Evolutionary conservation across 2,113 vertebrate genomes (phyloP).

Genomic region (Leptodactylus fuscus): DNA sequence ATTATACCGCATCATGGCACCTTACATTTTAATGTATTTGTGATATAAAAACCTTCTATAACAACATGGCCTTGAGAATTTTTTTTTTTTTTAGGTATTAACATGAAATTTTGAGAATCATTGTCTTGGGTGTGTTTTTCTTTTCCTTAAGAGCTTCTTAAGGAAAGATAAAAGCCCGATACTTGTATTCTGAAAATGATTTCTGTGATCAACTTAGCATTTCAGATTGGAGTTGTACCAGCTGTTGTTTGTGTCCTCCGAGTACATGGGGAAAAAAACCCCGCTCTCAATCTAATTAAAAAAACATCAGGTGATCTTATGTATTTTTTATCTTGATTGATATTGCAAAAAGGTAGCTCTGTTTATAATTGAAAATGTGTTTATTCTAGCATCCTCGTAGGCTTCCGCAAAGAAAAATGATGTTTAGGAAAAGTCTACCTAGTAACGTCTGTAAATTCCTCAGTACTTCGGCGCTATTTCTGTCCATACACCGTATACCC

Average conservation of each 20-base stretch:
- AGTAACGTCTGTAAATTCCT: not conserved
- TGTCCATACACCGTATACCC: not conserved
- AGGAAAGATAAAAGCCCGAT: not conserved
- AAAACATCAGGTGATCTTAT: slow-evolving; percentile 39
- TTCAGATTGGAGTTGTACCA: slow-evolving; percentile 28
- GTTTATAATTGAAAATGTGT: slow-evolving; percentile 23
- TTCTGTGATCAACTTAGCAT: slow-evolving; percentile 42
- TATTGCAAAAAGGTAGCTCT: not conserved
- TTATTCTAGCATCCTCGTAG: slow-evolving; percentile 11
- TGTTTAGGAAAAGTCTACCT: not conserved
- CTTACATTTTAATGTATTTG: no score
- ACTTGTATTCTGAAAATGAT: not conserved
- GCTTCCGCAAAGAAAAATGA: not conserved
- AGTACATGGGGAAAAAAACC: not conserved
- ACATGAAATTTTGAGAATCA: no score
- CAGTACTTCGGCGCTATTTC: not conserved
- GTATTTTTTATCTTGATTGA: slow-evolving; percentile 41
- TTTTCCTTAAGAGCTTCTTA: no score
- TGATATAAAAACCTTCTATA: no score
- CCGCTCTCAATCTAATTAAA: slow-evolving; percentile 32
- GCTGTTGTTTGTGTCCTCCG: slow-evolving; percentile 31
- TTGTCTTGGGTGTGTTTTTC: no score
- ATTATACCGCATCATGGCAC: no score
- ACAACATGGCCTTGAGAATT: no score
- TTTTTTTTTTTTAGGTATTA: no score